Evolutionary conservation across 2,888 invertebrate species (phyloP).

Genomic region (Phengaris arion): DNA sequence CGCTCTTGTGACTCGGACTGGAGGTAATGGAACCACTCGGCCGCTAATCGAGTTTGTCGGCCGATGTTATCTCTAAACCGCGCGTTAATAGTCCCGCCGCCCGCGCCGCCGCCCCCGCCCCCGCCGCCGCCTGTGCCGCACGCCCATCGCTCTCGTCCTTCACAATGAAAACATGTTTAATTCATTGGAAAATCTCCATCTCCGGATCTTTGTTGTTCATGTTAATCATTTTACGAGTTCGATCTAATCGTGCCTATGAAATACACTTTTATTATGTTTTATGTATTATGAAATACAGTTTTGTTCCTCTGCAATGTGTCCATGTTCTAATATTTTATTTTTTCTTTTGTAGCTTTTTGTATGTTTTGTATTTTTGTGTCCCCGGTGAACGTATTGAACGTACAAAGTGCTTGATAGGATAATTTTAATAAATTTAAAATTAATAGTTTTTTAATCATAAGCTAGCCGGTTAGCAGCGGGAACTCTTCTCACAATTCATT

Average conservation of each 20-base stretch:
- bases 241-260: slow-evolving; percentile 32
- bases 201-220: slow-evolving; percentile 37
- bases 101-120: slow-evolving; percentile 55
- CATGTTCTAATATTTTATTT: background rate
- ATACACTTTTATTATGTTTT: too few relatives aligned
- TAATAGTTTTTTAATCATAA: slow-evolving; percentile 25
- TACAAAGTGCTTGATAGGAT: background rate
- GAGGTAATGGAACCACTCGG: slow-evolving; percentile 55
- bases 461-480: slow-evolving; percentile 55
- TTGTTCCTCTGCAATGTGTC: background rate
- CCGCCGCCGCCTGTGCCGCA: slow-evolving; percentile 49
- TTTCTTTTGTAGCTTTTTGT: background rate
- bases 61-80: slow-evolving; percentile 74
- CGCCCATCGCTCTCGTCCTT: slow-evolving; percentile 41
- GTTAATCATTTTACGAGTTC: slow-evolving; percentile 38
- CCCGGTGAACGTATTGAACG: background rate
- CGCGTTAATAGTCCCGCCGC: slow-evolving; percentile 73
- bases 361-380: background rate
- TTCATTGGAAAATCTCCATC: slow-evolving; percentile 48
- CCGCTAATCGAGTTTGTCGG: slow-evolving; percentile 79
- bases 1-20: slow-evolving; percentile 44
- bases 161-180: slow-evolving; percentile 51
- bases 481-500: slow-evolving; percentile 69
- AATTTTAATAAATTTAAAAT: slow-evolving; percentile 12
- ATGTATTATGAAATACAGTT: too few relatives aligned